A percentile compares a stretch with the other conserved stretches of the same genome.
Conservation (phyloP, 2,888 invertebrate genomes). For the Aphidoletes aphidimyza region DNA sequence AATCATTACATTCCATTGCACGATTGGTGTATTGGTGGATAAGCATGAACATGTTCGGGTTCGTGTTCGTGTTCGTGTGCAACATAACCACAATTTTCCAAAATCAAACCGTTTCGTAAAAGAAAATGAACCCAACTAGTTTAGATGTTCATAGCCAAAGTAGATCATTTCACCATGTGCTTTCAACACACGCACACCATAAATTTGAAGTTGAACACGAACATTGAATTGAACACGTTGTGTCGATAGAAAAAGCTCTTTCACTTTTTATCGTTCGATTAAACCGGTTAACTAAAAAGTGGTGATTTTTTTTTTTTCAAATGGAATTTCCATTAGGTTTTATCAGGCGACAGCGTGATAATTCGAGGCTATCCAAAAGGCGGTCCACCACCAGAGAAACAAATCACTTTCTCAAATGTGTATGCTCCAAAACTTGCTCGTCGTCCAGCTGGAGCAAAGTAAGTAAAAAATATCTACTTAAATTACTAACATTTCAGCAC, state of each 20-base stretch:
- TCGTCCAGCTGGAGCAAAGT: constrained; percentile 71
- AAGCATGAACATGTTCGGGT: not conserved
- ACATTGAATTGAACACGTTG: not conserved
- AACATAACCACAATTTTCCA: constrained; percentile 39
- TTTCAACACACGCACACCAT: not conserved
- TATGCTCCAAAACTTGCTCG: constrained; percentile 91
- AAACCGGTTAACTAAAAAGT: not conserved
- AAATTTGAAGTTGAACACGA: not conserved
- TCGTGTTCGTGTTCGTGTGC: not conserved
- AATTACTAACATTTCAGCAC: too few species aligned
- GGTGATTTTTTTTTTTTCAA: not conserved
- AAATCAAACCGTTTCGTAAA: not conserved
- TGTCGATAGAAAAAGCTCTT: not conserved
- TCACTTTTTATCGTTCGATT: not conserved
- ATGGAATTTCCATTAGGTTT: constrained; percentile 76
- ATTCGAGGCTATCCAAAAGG: constrained; percentile 84
- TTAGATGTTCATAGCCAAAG: not conserved
- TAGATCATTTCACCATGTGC: constrained; percentile 44
- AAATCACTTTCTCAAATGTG: constrained; percentile 89
- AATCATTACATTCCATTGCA: not conserved
- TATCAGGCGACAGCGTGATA: constrained; percentile 95
- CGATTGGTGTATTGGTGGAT: not conserved
- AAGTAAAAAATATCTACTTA: constrained; percentile 60
- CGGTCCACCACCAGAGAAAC: constrained; percentile 93
- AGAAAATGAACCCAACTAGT: not conserved